Percentiles rank a stretch among this genome's conserved stretches.
These are phyloP conservation scores for Branchinecta lindahli DNA, from an alignment of 1,140 invertebrate genomes.

Conservation along the genomic window DNA sequence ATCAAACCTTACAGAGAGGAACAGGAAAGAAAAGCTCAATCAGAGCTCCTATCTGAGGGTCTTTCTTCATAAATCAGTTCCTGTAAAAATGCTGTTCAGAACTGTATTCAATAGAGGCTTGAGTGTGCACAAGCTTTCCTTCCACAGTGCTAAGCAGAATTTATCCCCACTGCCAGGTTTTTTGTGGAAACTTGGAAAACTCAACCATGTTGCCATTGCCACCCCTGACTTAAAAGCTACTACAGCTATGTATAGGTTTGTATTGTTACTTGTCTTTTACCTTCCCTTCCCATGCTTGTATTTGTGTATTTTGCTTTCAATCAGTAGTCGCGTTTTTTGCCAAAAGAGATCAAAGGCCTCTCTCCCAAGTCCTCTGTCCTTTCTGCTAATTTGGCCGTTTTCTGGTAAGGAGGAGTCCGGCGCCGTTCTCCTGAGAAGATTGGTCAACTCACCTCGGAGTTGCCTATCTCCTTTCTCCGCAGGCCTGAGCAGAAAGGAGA, in stretches of 20 bases:
- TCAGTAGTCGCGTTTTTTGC: too few species aligned
- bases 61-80: neutral
- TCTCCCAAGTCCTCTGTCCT: too few species aligned
- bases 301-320: too few species aligned
- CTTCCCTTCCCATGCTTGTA: neutral
- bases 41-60: slow-evolving; percentile 19
- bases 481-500: too few species aligned
- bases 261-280: neutral
- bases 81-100: neutral
- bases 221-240: slow-evolving; percentile 39
- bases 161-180: slow-evolving; percentile 18
- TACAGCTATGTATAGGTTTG: slow-evolving; percentile 34
- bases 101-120: too few species aligned
- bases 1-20: slow-evolving; percentile 20
- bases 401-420: too few species aligned
- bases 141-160: neutral
- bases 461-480: too few species aligned
- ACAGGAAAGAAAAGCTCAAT: slow-evolving; percentile 13
- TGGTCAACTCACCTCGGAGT: too few species aligned
- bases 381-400: too few species aligned
- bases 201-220: slow-evolving; percentile 46
- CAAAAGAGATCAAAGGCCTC: too few species aligned
- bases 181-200: slow-evolving; percentile 35
- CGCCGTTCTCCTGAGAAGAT: too few species aligned
- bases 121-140: neutral